phyloP scores from a whole-genome alignment of 2,113 vertebrate genomes.

The Ellobius talpinus region DNA sequence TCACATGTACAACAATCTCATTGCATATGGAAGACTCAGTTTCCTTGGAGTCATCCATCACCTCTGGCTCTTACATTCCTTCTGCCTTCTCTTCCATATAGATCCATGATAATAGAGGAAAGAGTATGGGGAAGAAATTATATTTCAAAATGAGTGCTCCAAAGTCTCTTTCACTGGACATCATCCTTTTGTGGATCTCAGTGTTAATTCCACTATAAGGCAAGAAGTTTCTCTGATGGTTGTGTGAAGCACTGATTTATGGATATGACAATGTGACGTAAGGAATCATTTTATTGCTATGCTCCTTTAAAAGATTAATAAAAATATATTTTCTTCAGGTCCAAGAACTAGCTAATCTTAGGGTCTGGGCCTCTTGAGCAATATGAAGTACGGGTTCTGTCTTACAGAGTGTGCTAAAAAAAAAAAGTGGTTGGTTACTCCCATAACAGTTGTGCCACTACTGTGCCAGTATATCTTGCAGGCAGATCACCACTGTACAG shows the following conservation, averaged over 20 bases:
- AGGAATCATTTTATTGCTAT: background rate
- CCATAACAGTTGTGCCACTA: background rate
- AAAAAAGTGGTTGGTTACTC: background rate
- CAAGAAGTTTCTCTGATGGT: background rate
- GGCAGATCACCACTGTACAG: background rate
- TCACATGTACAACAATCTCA: background rate
- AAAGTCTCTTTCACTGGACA: background rate
- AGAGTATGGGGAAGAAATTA: background rate
- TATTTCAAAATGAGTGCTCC: background rate
- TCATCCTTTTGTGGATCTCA: background rate
- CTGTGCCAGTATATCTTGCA: background rate
- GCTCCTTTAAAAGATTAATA: background rate
- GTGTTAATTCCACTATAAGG: background rate
- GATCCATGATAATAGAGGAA: background rate
- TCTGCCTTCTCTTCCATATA: background rate
- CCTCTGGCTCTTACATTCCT: background rate
- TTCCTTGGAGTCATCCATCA: background rate
- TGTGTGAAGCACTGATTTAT: background rate
- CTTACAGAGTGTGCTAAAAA: background rate
- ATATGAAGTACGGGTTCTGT: background rate
- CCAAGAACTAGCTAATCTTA: background rate
- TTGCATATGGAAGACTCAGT: background rate
- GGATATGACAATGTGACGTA: background rate
- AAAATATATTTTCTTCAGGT: background rate
- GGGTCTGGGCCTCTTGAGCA: background rate